Percentiles rank a stretch among this genome's conserved stretches.
Conservation (phyloP, 2,113 vertebrate genomes). For the Bufo bufo region DNA sequence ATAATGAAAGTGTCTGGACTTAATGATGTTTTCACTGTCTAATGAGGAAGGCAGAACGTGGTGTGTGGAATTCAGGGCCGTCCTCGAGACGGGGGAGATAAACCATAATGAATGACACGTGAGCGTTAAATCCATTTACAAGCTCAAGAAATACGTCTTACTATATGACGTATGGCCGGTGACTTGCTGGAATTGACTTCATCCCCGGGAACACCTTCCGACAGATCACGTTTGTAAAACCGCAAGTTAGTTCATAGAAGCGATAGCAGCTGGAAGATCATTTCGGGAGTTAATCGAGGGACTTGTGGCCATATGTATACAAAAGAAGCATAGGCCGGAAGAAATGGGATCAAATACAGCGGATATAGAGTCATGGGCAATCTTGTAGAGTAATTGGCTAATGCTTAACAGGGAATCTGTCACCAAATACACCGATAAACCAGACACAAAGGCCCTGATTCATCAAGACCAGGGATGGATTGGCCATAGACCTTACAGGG, state of each 20-base stretch:
- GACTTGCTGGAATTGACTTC: not conserved
- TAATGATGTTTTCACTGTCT: constrained; percentile 54
- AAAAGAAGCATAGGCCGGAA: not conserved
- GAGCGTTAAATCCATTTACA: constrained; percentile 11
- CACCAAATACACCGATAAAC: no score
- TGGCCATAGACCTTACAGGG: no score
- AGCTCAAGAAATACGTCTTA: not conserved
- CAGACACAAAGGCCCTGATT: no score
- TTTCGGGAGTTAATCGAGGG: not conserved
- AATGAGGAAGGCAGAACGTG: constrained; percentile 41
- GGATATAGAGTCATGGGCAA: no score
- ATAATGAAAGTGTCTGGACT: constrained; percentile 56
- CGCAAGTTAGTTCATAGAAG: not conserved
- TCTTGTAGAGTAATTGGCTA: no score
- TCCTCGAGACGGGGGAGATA: constrained; percentile 17
- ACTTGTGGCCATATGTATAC: not conserved
- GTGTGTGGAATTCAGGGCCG: not conserved
- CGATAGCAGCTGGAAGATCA: not conserved
- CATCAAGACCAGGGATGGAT: no score
- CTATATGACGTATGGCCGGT: not conserved
- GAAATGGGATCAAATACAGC: no score
- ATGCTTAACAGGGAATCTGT: no score
- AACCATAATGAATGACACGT: constrained; percentile 42
- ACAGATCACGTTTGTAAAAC: not conserved
- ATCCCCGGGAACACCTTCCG: not conserved